Base-by-base conservation (phyloP, 2,888 invertebrate species). In the Euclidia mi region DNA sequence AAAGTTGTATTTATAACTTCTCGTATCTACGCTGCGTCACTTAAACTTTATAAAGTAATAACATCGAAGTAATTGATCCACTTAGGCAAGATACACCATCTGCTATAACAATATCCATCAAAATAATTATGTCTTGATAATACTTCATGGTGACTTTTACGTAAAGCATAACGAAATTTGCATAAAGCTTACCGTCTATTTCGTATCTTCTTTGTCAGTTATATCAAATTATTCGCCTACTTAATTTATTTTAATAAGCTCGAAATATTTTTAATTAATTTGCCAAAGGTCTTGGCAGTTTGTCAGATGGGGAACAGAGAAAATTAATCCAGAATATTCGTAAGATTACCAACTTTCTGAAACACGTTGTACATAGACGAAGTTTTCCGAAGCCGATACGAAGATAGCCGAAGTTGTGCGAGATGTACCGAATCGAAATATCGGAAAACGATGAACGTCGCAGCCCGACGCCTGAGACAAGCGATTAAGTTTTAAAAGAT, bases 361-460 rank as follows among this genome's bases (percentile, higher is more conserved):
- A 65, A 67, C 48, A 42, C 46, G 49, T 28, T 56, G 48, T 62
- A 55, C 48, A 49, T 51, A 32, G 29, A 11, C 38, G 50, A 50
- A 66, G 45, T 55, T 61, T 15, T 17, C 35, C 32, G 52, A 60
- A 56, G 34, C 18, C 40, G 38, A 52, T 45, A 55, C 50, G 53
- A 14, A 14, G 38, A 56, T 56, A 51, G 9, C 32, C 57, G 65
- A 68, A 62, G 42, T 55, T 47, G 11, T 9, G 25, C 62, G 65
- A 65, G 62, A 64, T 66, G 53, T 56, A 50, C 55, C 67, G 69
- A 71, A 74, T 67, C 43, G 65, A 65, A 78, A 78, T 83, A 82
- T 82, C 71, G 79, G 76, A 76, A 83, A 82, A 82, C 82, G 74
- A 82, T 82, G 76, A 78, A 75, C 56, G 53, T 65, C 52, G 63